These are phyloP conservation scores for Rattus rattus DNA, from an alignment of 2,113 vertebrate genomes.

Conservation along the genomic window DNA sequence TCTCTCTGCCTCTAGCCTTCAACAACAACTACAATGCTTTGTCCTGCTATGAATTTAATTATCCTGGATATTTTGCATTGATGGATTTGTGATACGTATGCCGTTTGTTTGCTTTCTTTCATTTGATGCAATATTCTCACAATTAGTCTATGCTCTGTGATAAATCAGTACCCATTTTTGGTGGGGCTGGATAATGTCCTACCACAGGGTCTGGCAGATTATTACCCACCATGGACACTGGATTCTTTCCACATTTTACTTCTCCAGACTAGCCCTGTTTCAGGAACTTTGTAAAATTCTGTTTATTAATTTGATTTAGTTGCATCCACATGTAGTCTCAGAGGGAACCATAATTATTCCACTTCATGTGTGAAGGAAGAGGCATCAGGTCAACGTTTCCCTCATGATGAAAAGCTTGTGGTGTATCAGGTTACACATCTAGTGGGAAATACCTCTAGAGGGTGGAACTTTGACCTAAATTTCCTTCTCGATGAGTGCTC, in stretches of 20 bases:
- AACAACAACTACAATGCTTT: not conserved
- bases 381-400: not conserved
- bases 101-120: not conserved
- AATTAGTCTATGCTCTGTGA: not conserved
- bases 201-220: not conserved
- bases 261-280: not conserved
- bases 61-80: not conserved
- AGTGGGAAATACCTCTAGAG: not conserved
- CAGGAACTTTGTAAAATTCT: not conserved
- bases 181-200: not conserved
- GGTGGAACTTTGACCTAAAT: not conserved
- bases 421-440: not conserved
- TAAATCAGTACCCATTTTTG: not conserved
- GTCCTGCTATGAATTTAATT: not conserved
- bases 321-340: not conserved
- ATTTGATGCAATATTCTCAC: not conserved
- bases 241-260: not conserved
- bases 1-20: not conserved
- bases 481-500: too few relatives aligned
- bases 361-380: not conserved
- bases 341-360: not conserved
- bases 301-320: slow-evolving; percentile 6
- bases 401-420: not conserved
- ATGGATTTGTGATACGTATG: not conserved
- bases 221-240: not conserved